Percentiles rank a stretch among this genome's conserved stretches.
These are phyloP conservation scores for Pterostichus niger DNA, from an alignment of 2,888 invertebrate species.

Conservation along the genomic window DNA sequence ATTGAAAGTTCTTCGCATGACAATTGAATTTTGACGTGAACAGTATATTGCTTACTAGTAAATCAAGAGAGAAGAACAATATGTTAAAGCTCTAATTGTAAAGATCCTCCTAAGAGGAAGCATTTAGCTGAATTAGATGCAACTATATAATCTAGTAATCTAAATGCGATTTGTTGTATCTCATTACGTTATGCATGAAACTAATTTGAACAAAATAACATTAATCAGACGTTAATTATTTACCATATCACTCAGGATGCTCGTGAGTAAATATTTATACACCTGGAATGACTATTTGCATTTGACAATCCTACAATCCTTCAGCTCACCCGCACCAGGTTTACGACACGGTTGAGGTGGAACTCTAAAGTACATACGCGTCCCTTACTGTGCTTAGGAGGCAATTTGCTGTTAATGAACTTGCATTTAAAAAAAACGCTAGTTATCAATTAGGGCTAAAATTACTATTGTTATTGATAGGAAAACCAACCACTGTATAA, in stretches of 20 bases:
- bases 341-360: not conserved
- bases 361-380: too few relatives aligned
- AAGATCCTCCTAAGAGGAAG: too few relatives aligned
- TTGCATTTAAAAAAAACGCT: not conserved
- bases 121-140: too few relatives aligned
- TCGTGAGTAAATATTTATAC: slow-evolving; percentile 35
- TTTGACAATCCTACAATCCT: slow-evolving; percentile 49
- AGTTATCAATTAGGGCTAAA: not conserved
- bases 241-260: slow-evolving; percentile 10
- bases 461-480: not conserved
- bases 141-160: too few relatives aligned
- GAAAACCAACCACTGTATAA: too few relatives aligned
- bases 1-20: too few relatives aligned
- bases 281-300: slow-evolving; percentile 49
- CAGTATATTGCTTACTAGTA: too few relatives aligned
- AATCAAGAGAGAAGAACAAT: too few relatives aligned
- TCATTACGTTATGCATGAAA: slow-evolving; percentile 1
- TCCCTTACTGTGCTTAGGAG: not conserved
- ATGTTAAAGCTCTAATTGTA: too few relatives aligned
- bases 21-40: too few relatives aligned
- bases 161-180: too few relatives aligned
- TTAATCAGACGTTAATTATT: slow-evolving; percentile 26
- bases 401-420: not conserved
- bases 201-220: slow-evolving; percentile 14
- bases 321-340: slow-evolving; percentile 14